phyloP scores from a whole-genome alignment of 2,797 vertebrate genomes.

The Microchirus variegatus region DNA sequence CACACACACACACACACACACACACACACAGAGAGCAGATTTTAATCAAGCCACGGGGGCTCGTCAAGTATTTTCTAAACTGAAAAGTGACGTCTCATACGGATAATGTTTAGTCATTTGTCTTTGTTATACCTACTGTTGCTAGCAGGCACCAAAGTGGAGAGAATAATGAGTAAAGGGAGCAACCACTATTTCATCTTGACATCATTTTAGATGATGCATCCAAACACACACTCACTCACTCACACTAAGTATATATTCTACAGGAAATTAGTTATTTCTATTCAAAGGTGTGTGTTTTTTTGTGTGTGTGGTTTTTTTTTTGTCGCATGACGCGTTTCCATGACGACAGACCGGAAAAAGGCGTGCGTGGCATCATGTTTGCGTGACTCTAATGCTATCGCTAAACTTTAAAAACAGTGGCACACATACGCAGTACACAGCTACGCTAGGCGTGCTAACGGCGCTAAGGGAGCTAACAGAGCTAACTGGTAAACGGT shows the following conservation, averaged over 20 bases:
- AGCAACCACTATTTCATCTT: constrained; percentile 37
- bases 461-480: too few species aligned
- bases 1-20: constrained; percentile 3
- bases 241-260: background rate
- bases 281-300: constrained; percentile 8
- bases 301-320: background rate
- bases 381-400: too few species aligned
- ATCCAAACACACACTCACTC: constrained; percentile 1
- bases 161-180: constrained; percentile 42
- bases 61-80: constrained; percentile 29
- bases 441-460: too few species aligned
- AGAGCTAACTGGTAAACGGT: too few species aligned
- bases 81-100: constrained; percentile 27
- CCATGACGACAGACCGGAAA: too few species aligned
- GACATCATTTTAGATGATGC: constrained; percentile 28
- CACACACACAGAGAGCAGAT: constrained; percentile 30
- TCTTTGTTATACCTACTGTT: constrained; percentile 46
- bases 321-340: too few species aligned
- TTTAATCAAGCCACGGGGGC: constrained; percentile 47
- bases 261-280: constrained; percentile 27
- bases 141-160: constrained; percentile 7
- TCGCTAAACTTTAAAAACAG: too few species aligned
- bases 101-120: constrained; percentile 41
- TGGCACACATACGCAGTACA: too few species aligned
- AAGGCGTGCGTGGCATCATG: too few species aligned